These are phyloP conservation scores for Drosophila nr. medialis DNA, from an alignment of 2,888 invertebrate genomes.

Conservation along the genomic window DNA sequence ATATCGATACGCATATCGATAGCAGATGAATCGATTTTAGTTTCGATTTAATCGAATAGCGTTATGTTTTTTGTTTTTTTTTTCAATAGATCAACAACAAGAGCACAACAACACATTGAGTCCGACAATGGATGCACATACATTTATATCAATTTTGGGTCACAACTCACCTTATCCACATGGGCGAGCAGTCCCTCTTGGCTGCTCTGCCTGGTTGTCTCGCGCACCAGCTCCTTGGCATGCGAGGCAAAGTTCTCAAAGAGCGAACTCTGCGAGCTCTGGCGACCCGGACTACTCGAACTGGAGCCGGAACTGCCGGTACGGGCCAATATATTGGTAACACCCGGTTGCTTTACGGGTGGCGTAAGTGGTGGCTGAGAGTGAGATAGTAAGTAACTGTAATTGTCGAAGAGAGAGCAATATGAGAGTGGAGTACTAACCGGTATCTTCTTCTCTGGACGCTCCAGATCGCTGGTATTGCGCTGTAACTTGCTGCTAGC, in stretches of 20 bases:
- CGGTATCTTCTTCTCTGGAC: slow-evolving; percentile 75
- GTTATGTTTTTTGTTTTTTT: not conserved
- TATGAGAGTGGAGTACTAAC: slow-evolving; percentile 59
- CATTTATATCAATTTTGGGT: not conserved
- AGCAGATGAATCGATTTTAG: slow-evolving; percentile 8
- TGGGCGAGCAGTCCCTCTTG: slow-evolving; percentile 95
- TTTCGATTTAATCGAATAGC: slow-evolving; percentile 4
- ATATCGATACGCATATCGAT: slow-evolving; percentile 15
- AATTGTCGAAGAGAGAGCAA: not conserved
- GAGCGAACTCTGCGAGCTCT: slow-evolving; percentile 93
- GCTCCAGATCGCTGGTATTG: slow-evolving; percentile 73
- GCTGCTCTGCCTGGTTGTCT: slow-evolving; percentile 94
- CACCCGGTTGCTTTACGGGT: slow-evolving; percentile 78
- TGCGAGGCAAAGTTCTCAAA: slow-evolving; percentile 95
- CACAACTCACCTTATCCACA: slow-evolving; percentile 92
- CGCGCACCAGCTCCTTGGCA: slow-evolving; percentile 94
- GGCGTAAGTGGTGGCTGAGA: slow-evolving; percentile 71
- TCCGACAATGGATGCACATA: slow-evolving; percentile 36
- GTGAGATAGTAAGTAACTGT: not conserved
- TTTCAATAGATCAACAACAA: slow-evolving; percentile 34
- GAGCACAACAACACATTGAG: slow-evolving; percentile 73
- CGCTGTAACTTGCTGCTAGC: slow-evolving; percentile 86
- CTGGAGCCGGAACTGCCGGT: slow-evolving; percentile 88
- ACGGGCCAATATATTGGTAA: slow-evolving; percentile 87
- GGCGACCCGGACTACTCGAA: slow-evolving; percentile 86